These are phyloP conservation scores for Torymus auratus DNA, from an alignment of 2,888 invertebrate genomes.

Conservation along the genomic window DNA sequence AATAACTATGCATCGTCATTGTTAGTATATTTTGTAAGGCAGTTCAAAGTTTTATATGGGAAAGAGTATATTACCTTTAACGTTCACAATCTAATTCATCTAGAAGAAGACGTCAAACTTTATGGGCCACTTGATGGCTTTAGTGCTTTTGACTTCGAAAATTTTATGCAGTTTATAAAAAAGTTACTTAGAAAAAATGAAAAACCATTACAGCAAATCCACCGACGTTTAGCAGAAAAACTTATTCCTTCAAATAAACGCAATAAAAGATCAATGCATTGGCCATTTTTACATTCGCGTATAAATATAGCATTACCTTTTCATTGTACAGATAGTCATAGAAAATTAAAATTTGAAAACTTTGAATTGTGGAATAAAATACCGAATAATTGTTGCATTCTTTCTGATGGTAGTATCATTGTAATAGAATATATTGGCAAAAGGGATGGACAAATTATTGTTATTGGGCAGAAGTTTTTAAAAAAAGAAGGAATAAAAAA, in stretches of 20 bases:
- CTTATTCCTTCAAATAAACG: neutral
- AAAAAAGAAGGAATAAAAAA: no score
- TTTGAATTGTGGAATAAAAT: conserved; percentile 51
- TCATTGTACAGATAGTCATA: neutral
- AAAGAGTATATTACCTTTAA: neutral
- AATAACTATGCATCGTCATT: neutral
- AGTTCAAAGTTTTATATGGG: conserved; percentile 1
- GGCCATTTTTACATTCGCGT: neutral
- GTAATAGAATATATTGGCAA: neutral
- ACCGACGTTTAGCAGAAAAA: neutral
- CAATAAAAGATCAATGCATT: neutral
- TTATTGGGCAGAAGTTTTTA: no score
- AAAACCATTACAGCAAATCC: neutral
- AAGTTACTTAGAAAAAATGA: neutral
- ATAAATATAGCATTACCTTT: neutral
- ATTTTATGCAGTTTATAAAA: neutral
- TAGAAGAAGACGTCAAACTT: neutral
- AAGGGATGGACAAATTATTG: neutral
- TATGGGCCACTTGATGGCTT: neutral
- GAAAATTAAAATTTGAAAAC: neutral
- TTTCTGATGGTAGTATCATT: neutral
- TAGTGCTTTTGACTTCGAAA: neutral
- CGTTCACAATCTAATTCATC: conserved; percentile 1
- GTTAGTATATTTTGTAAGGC: neutral
- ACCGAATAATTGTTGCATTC: neutral